Conservation (phyloP, 2,888 invertebrate species). For the Spilarctia lutea region DNA sequence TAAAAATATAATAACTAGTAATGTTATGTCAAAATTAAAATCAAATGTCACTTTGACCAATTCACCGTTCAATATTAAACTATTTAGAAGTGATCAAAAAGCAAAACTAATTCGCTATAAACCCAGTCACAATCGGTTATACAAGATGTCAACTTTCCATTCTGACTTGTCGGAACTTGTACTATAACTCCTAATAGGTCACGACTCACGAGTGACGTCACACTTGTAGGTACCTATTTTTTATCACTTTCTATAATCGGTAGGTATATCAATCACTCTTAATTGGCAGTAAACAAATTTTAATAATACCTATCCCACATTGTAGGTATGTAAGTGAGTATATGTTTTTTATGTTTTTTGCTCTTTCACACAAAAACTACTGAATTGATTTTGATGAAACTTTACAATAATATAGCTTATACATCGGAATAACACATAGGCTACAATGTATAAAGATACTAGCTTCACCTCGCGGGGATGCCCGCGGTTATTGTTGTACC, state of each 20-base stretch:
- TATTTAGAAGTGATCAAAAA: background rate
- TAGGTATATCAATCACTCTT: background rate
- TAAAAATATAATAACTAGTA: no score
- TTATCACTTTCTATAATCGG: constrained; percentile 1
- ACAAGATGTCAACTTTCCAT: constrained; percentile 45
- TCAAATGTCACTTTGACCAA: background rate
- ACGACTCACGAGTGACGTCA: constrained; percentile 21
- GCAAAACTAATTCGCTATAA: background rate
- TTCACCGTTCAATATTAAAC: background rate
- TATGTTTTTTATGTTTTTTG: no score
- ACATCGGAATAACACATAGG: no score
- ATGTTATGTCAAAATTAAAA: background rate
- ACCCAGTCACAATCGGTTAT: constrained; percentile 25
- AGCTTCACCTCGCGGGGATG: no score
- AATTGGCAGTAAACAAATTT: background rate
- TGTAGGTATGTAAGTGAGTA: no score
- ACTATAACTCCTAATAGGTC: constrained; percentile 35
- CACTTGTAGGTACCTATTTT: background rate
- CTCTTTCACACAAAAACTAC: no score
- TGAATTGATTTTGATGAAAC: no score
- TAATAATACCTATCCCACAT: no score
- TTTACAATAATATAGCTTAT: no score
- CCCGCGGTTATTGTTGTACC: no score
- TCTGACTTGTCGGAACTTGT: constrained; percentile 41
- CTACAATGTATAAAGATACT: no score